Base-by-base conservation (phyloP, 2,797 vertebrate species). In the Mormyrops attenuatus region DNA sequence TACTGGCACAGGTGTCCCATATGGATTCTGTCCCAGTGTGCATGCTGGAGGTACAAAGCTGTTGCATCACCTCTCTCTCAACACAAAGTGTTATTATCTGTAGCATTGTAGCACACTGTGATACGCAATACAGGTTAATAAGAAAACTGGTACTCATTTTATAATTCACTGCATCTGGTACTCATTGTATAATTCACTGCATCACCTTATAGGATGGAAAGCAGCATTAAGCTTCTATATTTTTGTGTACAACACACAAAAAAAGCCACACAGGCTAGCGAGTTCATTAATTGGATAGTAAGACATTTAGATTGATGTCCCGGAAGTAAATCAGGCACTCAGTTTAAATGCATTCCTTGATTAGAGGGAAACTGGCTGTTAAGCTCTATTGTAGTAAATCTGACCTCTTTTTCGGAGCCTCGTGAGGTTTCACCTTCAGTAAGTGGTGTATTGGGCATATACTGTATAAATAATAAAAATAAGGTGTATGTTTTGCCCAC, bases 1-100 rank as follows among this genome's bases (percentile, higher is more conserved):
- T 89, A 90, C 88, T 90, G 63, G 80, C 88, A 55, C 9, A 55
- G 52, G 20, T 41, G 6, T 60, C 11, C 82, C 84, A 52, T 8
- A 26, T 69, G 41, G 53, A 85, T 49, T 34, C 44, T 50, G 47
- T 49, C 47, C 44, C 44, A 85, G 15, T 15, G 6, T 50, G 80
- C 17, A 47, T 47, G 20, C 22, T 85, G 22, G 3, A 49, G 41
- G 22, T 8, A n/a, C 73, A 80, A 44, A 50, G 82, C 41, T n/a
- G n/a, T 85, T 49, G 22, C 82, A 30, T 85, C 82, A 26, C n/a
- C 47, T 85, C 44, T 47, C 82, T 85, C 47, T n/a, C 82, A 26
- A 15, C 17, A 26, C 11, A 13, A 49, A 13, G n/a, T 85, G 47
- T 52, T n/a, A 26, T 49, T 49, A 0, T 49, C 47, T 49, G 49